Evolutionary conservation across 2,888 invertebrate species (phyloP).

Genomic region (Pandemis heparana): DNA sequence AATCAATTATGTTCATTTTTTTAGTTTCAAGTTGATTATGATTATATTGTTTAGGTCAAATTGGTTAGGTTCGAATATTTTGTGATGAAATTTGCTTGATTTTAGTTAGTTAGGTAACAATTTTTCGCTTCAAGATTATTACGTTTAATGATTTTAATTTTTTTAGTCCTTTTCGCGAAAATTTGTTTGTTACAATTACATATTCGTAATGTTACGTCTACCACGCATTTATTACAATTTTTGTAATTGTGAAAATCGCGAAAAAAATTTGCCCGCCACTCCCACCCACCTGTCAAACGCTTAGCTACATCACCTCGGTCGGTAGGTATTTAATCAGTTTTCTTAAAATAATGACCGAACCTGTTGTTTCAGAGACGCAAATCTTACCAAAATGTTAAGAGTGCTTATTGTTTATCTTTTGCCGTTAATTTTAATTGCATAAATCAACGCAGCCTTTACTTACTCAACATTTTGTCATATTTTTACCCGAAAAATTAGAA

Average conservation of each 20-base stretch:
- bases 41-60: too few relatives aligned
- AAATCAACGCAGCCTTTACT: too few relatives aligned
- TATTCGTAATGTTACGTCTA: too few relatives aligned
- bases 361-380: background rate
- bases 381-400: background rate
- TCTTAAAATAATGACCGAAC: background rate
- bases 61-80: background rate
- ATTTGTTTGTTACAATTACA: too few relatives aligned
- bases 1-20: background rate
- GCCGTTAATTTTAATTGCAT: too few relatives aligned
- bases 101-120: background rate
- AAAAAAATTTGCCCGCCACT: background rate
- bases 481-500: too few relatives aligned
- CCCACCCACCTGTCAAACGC: background rate
- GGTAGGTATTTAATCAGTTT: background rate
- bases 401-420: background rate
- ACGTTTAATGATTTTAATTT: background rate
- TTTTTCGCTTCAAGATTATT: background rate
- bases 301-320: constrained; percentile 1
- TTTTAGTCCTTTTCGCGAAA: too few relatives aligned
- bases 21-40: background rate
- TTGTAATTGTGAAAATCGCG: too few relatives aligned
- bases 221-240: too few relatives aligned
- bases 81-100: background rate
- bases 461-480: too few relatives aligned